These are phyloP conservation scores for Platysternon megacephalum DNA, from an alignment of 2,113 vertebrate species.

Conservation along the genomic window DNA sequence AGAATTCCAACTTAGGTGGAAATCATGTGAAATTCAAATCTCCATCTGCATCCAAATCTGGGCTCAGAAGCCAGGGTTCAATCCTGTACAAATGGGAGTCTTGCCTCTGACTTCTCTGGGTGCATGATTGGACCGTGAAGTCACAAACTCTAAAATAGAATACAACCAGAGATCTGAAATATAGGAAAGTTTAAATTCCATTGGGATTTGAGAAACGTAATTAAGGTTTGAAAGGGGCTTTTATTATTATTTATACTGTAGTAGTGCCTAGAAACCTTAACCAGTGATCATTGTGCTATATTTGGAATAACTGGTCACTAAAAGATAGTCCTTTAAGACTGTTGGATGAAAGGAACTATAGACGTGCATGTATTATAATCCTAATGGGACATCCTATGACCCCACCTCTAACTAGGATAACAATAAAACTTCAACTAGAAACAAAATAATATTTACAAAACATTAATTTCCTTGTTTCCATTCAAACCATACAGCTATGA, in stretches of 20 bases:
- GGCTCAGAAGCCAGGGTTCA: not conserved
- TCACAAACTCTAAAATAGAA: not conserved
- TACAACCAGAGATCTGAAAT: not conserved
- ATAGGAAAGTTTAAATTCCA: not conserved
- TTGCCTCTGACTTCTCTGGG: not conserved
- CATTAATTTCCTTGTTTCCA: conserved; percentile 41
- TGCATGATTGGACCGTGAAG: not conserved
- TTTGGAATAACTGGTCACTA: not conserved
- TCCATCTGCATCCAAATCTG: fast-evolving
- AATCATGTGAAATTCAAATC: not conserved
- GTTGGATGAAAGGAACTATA: not conserved
- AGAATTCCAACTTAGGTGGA: not conserved
- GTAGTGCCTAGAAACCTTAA: not conserved
- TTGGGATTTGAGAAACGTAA: not conserved
- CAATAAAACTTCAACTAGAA: not conserved
- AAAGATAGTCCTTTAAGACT: not conserved
- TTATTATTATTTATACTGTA: not conserved
- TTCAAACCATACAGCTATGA: conserved; percentile 66
- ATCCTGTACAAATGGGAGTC: not conserved
- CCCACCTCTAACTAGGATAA: not conserved
- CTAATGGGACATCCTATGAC: not conserved
- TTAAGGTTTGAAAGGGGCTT: not conserved
- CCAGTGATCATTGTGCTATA: not conserved
- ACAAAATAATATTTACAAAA: conserved; percentile 22
- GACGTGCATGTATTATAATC: not conserved